Base-by-base conservation (phyloP, 2,113 vertebrate genomes). In the Sturnira hondurensis region DNA sequence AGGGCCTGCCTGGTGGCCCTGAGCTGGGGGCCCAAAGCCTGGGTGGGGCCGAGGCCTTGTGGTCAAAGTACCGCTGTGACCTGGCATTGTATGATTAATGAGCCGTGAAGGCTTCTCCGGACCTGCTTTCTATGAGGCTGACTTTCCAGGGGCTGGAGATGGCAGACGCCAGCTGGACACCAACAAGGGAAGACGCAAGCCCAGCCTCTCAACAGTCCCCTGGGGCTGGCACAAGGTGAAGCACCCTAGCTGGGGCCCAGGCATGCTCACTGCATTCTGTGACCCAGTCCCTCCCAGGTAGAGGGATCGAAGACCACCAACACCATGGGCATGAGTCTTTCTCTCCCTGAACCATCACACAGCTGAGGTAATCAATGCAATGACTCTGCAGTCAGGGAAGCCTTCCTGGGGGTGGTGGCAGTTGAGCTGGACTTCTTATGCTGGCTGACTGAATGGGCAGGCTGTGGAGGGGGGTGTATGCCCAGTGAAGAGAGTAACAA, bases 1-100 rank as follows among this genome's bases (percentile, higher is more conserved):
- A 31, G 36, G 3, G 26, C n/a, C 67, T 71, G 26, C 67, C 17
- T 38, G 36, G 24, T 28, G 56, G 1, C 52, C 65, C 31, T 41
- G 70, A 65, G 56, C 38, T 50, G 13, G 14, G 41, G 11, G 7
- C 26, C 22, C 15, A 10, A n/a, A 87, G 43, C 15, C 28, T 9
- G 14, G 14, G 28, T 4, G 19, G 19, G 36, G 52, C 26, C 47
- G 19, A 0, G 3, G 81, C 17, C 90, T 61, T 26, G 2, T 43
- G 31, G 74, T 63, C 67, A 19, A 52, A 65, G 11, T 63, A 58
- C 93, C 41, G 13, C 4, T 0, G 20, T 45, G 81, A 70, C 76
- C 33, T 0, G 17, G 65, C 33, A 0, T 3, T 43, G 52, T 19
- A 22, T 45, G 13, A 24, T 22, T 8, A 26, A 0, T 0, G 4